Conservation (phyloP, 1,140 invertebrate genomes). For the Charaxes varanes region DNA sequence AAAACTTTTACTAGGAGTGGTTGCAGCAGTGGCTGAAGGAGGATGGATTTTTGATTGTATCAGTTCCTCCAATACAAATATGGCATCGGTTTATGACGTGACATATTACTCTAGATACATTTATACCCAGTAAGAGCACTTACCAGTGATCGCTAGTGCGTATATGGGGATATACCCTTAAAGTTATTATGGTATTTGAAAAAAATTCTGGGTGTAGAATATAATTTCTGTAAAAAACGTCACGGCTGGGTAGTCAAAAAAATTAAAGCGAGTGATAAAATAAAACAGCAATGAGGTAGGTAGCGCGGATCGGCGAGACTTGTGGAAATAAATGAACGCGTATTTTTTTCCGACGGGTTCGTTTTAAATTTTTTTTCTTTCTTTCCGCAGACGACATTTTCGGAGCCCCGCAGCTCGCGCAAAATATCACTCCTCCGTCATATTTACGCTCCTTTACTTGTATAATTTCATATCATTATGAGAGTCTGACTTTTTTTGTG, state of each 20-base stretch:
- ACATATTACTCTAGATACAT: too few relatives aligned
- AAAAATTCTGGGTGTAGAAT: background rate
- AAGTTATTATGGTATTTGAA: background rate
- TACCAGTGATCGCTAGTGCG: too few relatives aligned
- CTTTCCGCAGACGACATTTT: constrained; percentile 53
- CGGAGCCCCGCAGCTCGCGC: constrained; percentile 39
- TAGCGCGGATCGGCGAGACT: constrained; percentile 26
- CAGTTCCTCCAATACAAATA: too few relatives aligned
- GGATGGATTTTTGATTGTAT: too few relatives aligned
- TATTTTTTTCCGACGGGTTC: constrained; percentile 38
- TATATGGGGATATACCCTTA: too few relatives aligned
- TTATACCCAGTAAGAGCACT: too few relatives aligned
- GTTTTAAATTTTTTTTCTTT: constrained; percentile 43
- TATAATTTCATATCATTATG: constrained; percentile 25
- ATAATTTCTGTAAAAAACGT: background rate
- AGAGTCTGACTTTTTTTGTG: background rate
- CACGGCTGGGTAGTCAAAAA: constrained; percentile 24
- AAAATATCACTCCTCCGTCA: constrained; percentile 41
- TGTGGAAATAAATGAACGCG: constrained; percentile 48
- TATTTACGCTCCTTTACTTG: constrained; percentile 33
- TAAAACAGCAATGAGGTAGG: constrained; percentile 24
- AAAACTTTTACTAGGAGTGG: too few relatives aligned
- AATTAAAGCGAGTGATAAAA: constrained; percentile 37
- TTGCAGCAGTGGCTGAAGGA: too few relatives aligned
- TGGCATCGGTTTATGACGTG: too few relatives aligned